Evolutionary conservation across 2,888 invertebrate genomes (phyloP), one percentile per base, ranked within the genome.

Genomic region (Spilarctia lutea): DNA sequence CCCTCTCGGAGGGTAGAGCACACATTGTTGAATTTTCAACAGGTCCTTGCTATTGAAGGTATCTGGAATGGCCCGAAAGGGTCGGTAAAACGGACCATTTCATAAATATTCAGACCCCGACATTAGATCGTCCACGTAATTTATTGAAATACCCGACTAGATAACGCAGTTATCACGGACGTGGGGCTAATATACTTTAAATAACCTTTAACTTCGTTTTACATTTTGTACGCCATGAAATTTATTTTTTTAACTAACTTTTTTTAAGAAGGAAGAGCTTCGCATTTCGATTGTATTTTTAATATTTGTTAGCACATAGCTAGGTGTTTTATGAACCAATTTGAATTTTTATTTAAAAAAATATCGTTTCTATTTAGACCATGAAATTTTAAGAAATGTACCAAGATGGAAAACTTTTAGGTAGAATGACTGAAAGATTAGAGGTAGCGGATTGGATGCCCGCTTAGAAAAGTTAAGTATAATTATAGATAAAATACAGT

Each of bases 1-100:
- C 72, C 72, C 63, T 71, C 72, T 75, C 42, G 10, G 10, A 67
- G 27, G 42, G 7, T 7, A 69, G 65, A 63, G 33, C 7, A 33
- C 65, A 71, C 76, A 65, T 67, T 78, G 72, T 79, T 79, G 75
- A 78, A 79, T 83, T 78, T 78, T 73, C 79, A 82, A 79, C 72
- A 75, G 70, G n/a, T 75, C 65, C 66, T 66, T 11, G 66, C 39
- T 42, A 68, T 70, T 68, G 73, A 71, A 68, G 65, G 65, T 67
- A 60, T 30, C 24, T 39, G 4, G 20, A 71, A 65, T 68, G 68
- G 20, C 65, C 71, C 66, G 48, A 48, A 72, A 73, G 68, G 52
- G 69, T 52, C 66, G 67, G 39, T n/a, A 70, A 63, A 68, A 65
- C 45, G 72, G 74, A 67, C 69, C 65, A 48, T 71, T 74, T 73